A percentile compares a stretch with the other conserved stretches of the same genome.
Evolutionary conservation across 53 echinoderm and acorn worm genomes (phyloP).

Genomic region (Paracentrotus lividus): DNA sequence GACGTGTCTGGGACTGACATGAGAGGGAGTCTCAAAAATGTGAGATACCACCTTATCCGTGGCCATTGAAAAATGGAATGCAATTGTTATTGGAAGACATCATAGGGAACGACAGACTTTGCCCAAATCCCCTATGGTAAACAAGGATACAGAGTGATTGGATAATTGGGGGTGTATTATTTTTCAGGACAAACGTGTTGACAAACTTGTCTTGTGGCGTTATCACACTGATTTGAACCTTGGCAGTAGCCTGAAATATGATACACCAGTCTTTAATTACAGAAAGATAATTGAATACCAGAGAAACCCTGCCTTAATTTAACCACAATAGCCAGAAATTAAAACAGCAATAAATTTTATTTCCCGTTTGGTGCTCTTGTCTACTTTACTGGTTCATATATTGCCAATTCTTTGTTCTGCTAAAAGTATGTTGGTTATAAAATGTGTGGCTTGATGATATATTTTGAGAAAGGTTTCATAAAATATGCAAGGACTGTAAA

Average conservation of each 20-base stretch:
- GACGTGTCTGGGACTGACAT: too few species aligned
- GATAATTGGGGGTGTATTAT: constrained; percentile 34
- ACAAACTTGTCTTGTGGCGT: neutral
- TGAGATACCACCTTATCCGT: too few species aligned
- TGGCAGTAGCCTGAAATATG: constrained; percentile 35
- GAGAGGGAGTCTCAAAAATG: too few species aligned
- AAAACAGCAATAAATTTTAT: neutral
- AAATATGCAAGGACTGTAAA: too few species aligned
- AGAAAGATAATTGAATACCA: constrained; percentile 17
- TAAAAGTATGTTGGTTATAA: neutral
- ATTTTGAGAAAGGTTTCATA: too few species aligned
- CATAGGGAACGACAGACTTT: neutral
- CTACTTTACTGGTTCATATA: neutral
- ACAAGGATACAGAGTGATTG: constrained; percentile 40
- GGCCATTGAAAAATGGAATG: neutral
- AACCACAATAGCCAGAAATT: constrained; percentile 23
- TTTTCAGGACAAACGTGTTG: neutral
- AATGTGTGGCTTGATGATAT: too few species aligned
- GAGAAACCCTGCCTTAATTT: neutral
- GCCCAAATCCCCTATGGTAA: neutral
- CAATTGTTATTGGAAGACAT: neutral
- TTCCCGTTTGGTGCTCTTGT: constrained; percentile 24
- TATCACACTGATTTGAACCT: neutral
- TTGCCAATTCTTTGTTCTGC: neutral
- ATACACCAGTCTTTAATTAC: constrained; percentile 21